Percentiles rank a stretch among this genome's conserved stretches.
Evolutionary conservation across 2,888 invertebrate genomes (phyloP).

Genomic region (Germaria angustata): DNA sequence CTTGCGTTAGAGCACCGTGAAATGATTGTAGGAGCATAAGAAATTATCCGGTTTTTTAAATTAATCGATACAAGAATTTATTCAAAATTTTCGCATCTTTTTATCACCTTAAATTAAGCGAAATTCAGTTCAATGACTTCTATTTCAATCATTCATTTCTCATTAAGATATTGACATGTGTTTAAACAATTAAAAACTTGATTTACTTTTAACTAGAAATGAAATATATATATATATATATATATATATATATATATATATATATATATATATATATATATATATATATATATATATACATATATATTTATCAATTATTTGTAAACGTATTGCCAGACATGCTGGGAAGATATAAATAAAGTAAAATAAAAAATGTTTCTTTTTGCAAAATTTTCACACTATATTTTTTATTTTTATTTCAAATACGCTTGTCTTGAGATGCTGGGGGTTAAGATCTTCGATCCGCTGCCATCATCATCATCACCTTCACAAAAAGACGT

Average conservation of each 20-base stretch:
- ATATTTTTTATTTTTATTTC: slow-evolving; percentile 14
- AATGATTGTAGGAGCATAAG: no score
- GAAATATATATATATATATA: no score
- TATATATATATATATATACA: no score
- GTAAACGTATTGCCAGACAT: slow-evolving; percentile 39
- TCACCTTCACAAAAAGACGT: neutral
- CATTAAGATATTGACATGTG: slow-evolving; percentile 45
- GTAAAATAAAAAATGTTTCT: neutral
- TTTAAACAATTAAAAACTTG: slow-evolving; percentile 2
- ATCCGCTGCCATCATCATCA: slow-evolving; percentile 27
- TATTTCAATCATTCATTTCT: slow-evolving; percentile 23
- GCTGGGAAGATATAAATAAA: slow-evolving; percentile 17
- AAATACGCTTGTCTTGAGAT: slow-evolving; percentile 41
- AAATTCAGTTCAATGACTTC: slow-evolving; percentile 19
- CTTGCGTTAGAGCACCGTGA: no score
- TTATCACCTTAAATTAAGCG: no score
- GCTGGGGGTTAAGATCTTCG: slow-evolving; percentile 49
- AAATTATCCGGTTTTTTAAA: no score
- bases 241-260: no score
- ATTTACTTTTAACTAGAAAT: neutral
- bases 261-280: no score
- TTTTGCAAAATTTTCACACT: slow-evolving; percentile 55
- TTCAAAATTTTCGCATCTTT: no score
- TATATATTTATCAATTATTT: neutral
- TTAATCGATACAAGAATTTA: no score